These are phyloP conservation scores for Volucella inanis DNA, from an alignment of 2,888 invertebrate species.

Conservation along the genomic window DNA sequence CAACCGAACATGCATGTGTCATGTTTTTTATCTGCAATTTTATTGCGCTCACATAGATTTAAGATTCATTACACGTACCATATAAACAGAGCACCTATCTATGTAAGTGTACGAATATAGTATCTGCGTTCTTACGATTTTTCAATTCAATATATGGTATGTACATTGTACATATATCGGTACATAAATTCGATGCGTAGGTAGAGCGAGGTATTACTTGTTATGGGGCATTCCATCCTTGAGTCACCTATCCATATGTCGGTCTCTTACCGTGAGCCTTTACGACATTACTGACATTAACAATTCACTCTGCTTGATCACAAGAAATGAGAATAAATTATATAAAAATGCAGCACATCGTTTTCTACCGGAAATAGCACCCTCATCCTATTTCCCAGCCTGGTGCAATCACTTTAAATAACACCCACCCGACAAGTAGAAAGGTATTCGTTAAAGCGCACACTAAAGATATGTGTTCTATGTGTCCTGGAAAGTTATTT, in stretches of 20 bases:
- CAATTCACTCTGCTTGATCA: constrained; percentile 60
- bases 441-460: not conserved
- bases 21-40: constrained; percentile 39
- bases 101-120: constrained; percentile 8
- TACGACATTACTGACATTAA: constrained; percentile 32
- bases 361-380: not conserved
- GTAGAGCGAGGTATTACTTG: constrained; percentile 4
- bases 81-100: constrained; percentile 31
- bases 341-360: constrained; percentile 53
- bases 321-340: constrained; percentile 58
- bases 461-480: not conserved
- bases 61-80: constrained; percentile 36
- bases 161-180: no score
- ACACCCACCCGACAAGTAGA: constrained; percentile 10
- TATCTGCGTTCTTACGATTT: constrained; percentile 9
- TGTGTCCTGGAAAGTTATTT: constrained; percentile 1
- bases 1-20: constrained; percentile 36
- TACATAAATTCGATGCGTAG: not conserved
- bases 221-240: not conserved
- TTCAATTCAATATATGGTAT: constrained; percentile 28
- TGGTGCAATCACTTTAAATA: constrained; percentile 55
- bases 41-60: constrained; percentile 34
- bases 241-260: not conserved
- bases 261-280: not conserved
- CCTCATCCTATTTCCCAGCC: no score